These are phyloP conservation scores for Ianthella basta DNA, from an alignment of 37 sponge, comb jelly and placozoan species.

Conservation along the genomic window DNA sequence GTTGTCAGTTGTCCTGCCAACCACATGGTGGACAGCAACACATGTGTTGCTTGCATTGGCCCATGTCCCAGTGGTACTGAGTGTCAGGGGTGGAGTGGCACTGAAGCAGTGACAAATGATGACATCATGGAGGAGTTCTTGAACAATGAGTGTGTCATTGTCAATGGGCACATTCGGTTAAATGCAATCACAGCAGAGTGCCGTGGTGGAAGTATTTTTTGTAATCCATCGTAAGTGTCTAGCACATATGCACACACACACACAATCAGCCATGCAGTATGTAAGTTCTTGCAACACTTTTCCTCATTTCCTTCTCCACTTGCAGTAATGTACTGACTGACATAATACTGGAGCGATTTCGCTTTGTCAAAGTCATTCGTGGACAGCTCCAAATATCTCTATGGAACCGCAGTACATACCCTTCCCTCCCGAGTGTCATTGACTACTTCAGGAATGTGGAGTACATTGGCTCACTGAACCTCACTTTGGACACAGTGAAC, in stretches of 20 bases:
- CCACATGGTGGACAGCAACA: neutral
- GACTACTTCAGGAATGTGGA: constrained; percentile 33
- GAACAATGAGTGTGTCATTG: constrained; percentile 25
- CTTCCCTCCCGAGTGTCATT: neutral
- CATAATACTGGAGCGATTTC: too few species aligned
- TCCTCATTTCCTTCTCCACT: too few species aligned
- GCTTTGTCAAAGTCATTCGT: too few species aligned
- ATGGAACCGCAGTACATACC: too few species aligned
- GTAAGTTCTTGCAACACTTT: neutral
- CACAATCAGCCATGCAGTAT: neutral
- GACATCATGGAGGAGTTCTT: constrained; percentile 7
- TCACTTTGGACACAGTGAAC: neutral
- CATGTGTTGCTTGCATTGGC: neutral
- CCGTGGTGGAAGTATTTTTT: too few species aligned
- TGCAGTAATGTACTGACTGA: too few species aligned
- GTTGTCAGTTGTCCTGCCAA: neutral
- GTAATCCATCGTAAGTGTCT: neutral
- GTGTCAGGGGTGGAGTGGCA: constrained; percentile 19
- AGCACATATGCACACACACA: neutral
- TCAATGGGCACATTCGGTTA: constrained; percentile 18
- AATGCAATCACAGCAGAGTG: neutral
- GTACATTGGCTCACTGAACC: constrained; percentile 16
- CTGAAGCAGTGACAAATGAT: neutral
- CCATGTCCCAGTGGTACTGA: neutral
- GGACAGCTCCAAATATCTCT: too few species aligned